These are phyloP conservation scores for Lasioglossum zephyrum DNA, from an alignment of 2,888 invertebrate genomes.

Conservation along the genomic window DNA sequence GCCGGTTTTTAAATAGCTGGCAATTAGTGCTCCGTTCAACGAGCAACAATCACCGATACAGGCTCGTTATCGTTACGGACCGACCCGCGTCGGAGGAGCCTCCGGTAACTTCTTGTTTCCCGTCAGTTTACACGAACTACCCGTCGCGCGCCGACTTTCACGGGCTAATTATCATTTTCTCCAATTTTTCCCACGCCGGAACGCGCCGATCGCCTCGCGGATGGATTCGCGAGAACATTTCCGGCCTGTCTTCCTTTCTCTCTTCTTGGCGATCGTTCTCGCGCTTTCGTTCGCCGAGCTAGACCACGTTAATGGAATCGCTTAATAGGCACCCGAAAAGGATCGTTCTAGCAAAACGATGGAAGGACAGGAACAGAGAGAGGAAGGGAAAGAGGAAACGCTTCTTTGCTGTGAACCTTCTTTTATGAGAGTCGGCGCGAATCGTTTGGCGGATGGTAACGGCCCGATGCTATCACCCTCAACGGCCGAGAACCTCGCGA, in stretches of 20 bases:
- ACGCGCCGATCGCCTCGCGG: background rate
- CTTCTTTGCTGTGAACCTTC: background rate
- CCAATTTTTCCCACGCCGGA: slow-evolving; percentile 23
- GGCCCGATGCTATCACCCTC: slow-evolving; percentile 20
- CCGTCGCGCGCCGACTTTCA: background rate
- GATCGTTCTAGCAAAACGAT: background rate
- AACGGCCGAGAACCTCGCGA: slow-evolving; percentile 44
- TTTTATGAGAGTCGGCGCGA: background rate
- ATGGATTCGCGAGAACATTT: background rate
- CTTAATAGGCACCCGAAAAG: slow-evolving; percentile 12
- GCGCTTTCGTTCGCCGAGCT: too few relatives aligned
- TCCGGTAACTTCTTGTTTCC: slow-evolving; percentile 40
- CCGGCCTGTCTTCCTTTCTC: background rate
- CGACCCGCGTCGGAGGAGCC: background rate
- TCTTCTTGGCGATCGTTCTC: background rate
- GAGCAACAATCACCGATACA: slow-evolving; percentile 55
- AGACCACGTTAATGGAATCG: slow-evolving; percentile 3
- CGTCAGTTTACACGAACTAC: slow-evolving; percentile 31
- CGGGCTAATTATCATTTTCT: slow-evolving; percentile 26
- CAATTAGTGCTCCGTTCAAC: slow-evolving; percentile 49
- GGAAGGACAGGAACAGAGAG: background rate
- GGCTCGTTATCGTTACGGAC: slow-evolving; percentile 47
- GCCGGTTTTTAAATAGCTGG: slow-evolving; percentile 56
- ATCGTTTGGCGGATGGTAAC: slow-evolving; percentile 19
- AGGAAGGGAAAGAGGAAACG: background rate